phyloP scores from a whole-genome alignment of 2,888 invertebrate species.

The Lithophane ornitopus region DNA sequence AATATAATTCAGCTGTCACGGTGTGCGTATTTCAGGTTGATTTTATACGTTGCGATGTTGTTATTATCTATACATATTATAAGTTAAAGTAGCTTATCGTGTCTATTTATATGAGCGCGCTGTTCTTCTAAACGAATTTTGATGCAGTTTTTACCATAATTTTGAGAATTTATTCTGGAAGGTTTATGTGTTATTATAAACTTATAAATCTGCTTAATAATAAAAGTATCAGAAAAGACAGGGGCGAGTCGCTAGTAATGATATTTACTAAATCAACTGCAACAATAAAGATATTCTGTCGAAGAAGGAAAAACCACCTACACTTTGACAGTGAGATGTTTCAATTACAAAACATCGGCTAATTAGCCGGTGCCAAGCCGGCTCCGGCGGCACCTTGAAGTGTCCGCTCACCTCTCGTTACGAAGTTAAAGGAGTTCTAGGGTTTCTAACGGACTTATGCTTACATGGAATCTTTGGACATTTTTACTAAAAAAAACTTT shows the following conservation, averaged over 20 bases:
- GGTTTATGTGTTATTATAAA: not conserved
- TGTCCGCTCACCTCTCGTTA: conserved; percentile 7
- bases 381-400: not conserved
- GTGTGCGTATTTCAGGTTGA: conserved; percentile 53
- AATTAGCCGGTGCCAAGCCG: not conserved
- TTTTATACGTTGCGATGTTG: conserved; percentile 28
- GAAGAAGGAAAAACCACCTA: not conserved
- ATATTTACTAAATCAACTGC: not conserved
- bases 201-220: not conserved
- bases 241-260: not conserved
- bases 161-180: not conserved
- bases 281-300: not conserved
- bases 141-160: not conserved
- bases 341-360: conserved; percentile 11
- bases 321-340: not conserved
- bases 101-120: not conserved
- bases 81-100: not conserved
- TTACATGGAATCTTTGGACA: not conserved
- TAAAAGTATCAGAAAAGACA: not conserved
- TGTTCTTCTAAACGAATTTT: not conserved
- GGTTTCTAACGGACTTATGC: not conserved
- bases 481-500: not conserved
- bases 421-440: conserved; percentile 12
- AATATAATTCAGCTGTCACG: conserved; percentile 61
- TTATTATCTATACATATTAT: not conserved